A percentile compares a stretch with the other conserved stretches of the same genome.
Conservation (phyloP, 1,140 invertebrate species). For the Drosophila lacteicornis region DNA sequence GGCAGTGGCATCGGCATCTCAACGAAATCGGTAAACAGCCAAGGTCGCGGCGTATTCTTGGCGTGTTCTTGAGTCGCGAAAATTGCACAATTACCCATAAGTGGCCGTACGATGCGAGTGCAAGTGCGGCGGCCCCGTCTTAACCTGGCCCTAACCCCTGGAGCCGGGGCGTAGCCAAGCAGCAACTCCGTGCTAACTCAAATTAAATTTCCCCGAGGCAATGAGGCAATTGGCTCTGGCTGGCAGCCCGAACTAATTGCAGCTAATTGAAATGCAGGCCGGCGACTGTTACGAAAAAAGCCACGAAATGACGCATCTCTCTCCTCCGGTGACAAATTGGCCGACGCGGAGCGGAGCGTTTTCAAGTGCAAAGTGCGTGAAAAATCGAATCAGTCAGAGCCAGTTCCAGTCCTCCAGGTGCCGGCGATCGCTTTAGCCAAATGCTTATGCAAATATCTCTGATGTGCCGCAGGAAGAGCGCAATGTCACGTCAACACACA, state of each 20-base stretch:
- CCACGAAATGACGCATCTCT: slow-evolving; percentile 20
- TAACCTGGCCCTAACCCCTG: slow-evolving; percentile 33
- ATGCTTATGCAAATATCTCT: slow-evolving; percentile 70
- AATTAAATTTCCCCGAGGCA: slow-evolving; percentile 38
- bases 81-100: slow-evolving; percentile 56
- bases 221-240: slow-evolving; percentile 26
- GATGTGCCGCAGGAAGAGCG: slow-evolving; percentile 70
- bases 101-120: not conserved
- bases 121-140: slow-evolving; percentile 2
- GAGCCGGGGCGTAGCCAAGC: slow-evolving; percentile 25
- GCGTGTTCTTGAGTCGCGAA: slow-evolving; percentile 47
- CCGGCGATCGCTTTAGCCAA: slow-evolving; percentile 61
- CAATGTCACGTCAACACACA: slow-evolving; percentile 70
- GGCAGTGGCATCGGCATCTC: slow-evolving; percentile 35
- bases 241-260: slow-evolving; percentile 63
- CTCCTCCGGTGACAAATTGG: slow-evolving; percentile 26
- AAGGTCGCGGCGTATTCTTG: slow-evolving; percentile 57
- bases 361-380: slow-evolving; percentile 71
- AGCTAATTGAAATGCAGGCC: slow-evolving; percentile 71
- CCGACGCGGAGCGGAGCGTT: slow-evolving; percentile 9
- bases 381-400: slow-evolving; percentile 44
- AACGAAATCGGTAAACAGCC: slow-evolving; percentile 33
- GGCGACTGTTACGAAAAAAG: slow-evolving; percentile 37
- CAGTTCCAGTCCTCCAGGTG: slow-evolving; percentile 26
- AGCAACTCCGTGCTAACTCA: slow-evolving; percentile 31